Percentiles rank a stretch among this genome's conserved stretches.
Evolutionary conservation across 2,113 vertebrate species (phyloP).

Genomic region (Benitochromis conjunctus): DNA sequence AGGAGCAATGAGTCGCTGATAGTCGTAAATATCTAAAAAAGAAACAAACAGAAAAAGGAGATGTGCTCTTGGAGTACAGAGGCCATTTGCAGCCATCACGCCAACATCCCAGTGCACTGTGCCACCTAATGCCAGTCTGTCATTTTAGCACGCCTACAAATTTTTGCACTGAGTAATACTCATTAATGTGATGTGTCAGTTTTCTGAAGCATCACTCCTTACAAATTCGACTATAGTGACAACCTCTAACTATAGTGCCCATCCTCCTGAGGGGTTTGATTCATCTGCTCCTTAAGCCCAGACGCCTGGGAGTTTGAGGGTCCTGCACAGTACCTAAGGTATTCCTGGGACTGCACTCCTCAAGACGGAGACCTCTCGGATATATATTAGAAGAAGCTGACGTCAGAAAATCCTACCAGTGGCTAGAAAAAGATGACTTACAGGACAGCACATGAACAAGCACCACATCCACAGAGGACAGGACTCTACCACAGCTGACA

Average conservation of each 20-base stretch:
- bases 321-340: fast-evolving
- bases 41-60: neutral
- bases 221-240: neutral
- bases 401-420: neutral
- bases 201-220: too few relatives aligned
- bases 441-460: fast-evolving
- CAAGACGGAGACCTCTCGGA: fast-evolving
- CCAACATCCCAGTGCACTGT: fast-evolving
- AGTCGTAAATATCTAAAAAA: neutral
- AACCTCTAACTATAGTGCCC: neutral
- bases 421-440: neutral
- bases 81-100: neutral
- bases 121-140: neutral
- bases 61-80: neutral
- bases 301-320: neutral
- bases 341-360: neutral
- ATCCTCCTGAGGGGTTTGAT: neutral
- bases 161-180: neutral
- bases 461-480: neutral
- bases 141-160: neutral
- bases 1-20: neutral
- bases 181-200: fast-evolving
- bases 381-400: neutral
- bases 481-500: neutral
- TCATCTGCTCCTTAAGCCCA: neutral